Percentiles rank a stretch among this genome's conserved stretches.
These are phyloP conservation scores for Lordiphosa clarofinis DNA, from an alignment of 1,140 invertebrate genomes.

Conservation along the genomic window DNA sequence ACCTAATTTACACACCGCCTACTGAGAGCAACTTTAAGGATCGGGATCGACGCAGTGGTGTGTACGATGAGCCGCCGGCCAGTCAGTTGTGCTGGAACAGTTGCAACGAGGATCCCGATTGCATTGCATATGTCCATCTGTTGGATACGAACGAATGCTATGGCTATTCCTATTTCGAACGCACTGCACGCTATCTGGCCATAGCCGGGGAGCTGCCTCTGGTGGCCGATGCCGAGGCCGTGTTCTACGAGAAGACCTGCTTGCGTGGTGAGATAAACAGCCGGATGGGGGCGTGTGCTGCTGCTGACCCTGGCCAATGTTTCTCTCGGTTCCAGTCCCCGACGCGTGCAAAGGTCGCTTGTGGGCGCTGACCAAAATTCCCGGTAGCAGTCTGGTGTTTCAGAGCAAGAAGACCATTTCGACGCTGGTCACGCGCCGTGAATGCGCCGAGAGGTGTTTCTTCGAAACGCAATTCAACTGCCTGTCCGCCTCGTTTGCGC, in stretches of 20 bases:
- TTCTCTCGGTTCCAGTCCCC: conserved; percentile 58
- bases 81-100: conserved; percentile 80
- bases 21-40: conserved; percentile 45
- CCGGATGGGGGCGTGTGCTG: conserved; percentile 21
- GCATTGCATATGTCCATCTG: conserved; percentile 80
- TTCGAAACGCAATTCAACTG: conserved; percentile 80
- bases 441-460: conserved; percentile 81
- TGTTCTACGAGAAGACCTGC: conserved; percentile 81
- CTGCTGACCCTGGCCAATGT: conserved; percentile 5
- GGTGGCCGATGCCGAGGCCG: conserved; percentile 79
- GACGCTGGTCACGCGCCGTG: conserved; percentile 78
- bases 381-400: conserved; percentile 80
- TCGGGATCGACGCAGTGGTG: conserved; percentile 46
- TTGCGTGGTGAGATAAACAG: conserved; percentile 60
- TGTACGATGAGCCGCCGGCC: conserved; percentile 79
- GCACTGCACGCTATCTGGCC: conserved; percentile 50
- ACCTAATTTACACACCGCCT: conserved; percentile 58
- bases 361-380: conserved; percentile 81
- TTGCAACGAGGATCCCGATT: conserved; percentile 79
- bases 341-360: conserved; percentile 73
- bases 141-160: conserved; percentile 80
- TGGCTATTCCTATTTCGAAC: conserved; percentile 74
- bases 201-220: conserved; percentile 69
- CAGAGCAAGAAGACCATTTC: conserved; percentile 80
- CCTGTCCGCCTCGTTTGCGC: conserved; percentile 80